A percentile compares a stretch with the other conserved stretches of the same genome.
Evolutionary conservation across 2,113 vertebrate species (phyloP).

Genomic region (Crocuta crocuta): DNA sequence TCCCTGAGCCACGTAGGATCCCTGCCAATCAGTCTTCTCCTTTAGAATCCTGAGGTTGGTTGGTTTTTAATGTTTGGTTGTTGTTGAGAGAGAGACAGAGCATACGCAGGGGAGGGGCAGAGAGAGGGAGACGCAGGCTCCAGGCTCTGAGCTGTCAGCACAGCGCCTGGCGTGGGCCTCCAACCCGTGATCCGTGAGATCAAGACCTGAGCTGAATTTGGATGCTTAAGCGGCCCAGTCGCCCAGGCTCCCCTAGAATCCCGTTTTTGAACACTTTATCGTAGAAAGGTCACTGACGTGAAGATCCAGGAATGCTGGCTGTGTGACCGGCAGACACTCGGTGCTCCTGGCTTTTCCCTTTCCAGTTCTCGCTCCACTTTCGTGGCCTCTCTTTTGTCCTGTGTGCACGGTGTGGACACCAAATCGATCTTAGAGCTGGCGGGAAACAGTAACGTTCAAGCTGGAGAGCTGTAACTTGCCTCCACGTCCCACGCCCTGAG

Average conservation of each 20-base stretch:
- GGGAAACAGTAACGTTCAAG: too few relatives aligned
- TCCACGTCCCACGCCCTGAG: fast-evolving
- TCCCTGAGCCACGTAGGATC: fast-evolving
- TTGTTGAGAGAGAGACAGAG: too few relatives aligned
- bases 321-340: fast-evolving
- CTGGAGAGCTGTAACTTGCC: background rate
- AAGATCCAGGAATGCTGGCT: background rate
- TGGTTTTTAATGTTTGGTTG: too few relatives aligned
- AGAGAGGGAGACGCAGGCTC: too few relatives aligned
- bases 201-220: too few relatives aligned
- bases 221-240: too few relatives aligned
- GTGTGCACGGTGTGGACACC: fast-evolving
- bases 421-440: fast-evolving
- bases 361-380: background rate
- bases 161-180: too few relatives aligned
- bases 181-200: too few relatives aligned
- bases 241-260: background rate
- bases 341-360: fast-evolving
- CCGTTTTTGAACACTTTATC: background rate
- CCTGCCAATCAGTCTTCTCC: background rate
- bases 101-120: too few relatives aligned
- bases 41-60: too few relatives aligned
- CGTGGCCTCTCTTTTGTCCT: background rate
- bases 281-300: background rate
- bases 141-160: too few relatives aligned